phyloP scores from a whole-genome alignment of 2,888 invertebrate genomes.

The Trachelus stipa region DNA sequence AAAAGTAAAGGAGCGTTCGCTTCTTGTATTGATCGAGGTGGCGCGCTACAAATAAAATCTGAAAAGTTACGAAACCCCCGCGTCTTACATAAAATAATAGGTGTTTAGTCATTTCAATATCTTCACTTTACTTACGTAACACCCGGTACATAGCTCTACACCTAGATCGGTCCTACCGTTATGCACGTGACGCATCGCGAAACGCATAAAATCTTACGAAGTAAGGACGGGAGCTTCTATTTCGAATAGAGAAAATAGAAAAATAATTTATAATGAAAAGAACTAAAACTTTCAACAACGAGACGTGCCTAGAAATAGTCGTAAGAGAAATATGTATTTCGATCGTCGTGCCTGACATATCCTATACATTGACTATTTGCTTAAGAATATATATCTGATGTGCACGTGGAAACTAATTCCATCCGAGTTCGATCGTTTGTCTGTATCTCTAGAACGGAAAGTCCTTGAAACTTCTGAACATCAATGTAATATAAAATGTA shows the following conservation, averaged over 20 bases:
- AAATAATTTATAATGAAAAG: not conserved
- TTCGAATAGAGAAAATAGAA: not conserved
- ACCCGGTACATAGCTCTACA: constrained; percentile 3
- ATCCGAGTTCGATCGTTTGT: too few species aligned
- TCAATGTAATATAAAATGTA: too few species aligned
- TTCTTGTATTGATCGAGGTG: constrained; percentile 17
- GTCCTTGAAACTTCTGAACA: too few species aligned
- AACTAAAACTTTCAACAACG: not conserved
- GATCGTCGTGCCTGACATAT: not conserved
- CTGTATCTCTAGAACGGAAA: too few species aligned
- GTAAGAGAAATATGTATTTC: not conserved
- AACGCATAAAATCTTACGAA: not conserved
- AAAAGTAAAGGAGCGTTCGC: constrained; percentile 9
- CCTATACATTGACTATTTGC: not conserved
- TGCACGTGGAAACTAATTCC: too few species aligned
- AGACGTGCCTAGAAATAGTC: not conserved
- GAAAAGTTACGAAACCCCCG: constrained; percentile 33
- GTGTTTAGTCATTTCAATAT: constrained; percentile 22
- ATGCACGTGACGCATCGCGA: not conserved
- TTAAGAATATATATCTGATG: too few species aligned
- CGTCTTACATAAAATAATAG: constrained; percentile 35
- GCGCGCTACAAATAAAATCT: constrained; percentile 5
- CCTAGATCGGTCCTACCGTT: constrained; percentile 3
- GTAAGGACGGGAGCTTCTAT: not conserved
- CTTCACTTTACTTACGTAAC: constrained; percentile 24